Evolutionary conservation across 2,888 invertebrate genomes (phyloP).

Genomic region (Epirrhoe tristata): DNA sequence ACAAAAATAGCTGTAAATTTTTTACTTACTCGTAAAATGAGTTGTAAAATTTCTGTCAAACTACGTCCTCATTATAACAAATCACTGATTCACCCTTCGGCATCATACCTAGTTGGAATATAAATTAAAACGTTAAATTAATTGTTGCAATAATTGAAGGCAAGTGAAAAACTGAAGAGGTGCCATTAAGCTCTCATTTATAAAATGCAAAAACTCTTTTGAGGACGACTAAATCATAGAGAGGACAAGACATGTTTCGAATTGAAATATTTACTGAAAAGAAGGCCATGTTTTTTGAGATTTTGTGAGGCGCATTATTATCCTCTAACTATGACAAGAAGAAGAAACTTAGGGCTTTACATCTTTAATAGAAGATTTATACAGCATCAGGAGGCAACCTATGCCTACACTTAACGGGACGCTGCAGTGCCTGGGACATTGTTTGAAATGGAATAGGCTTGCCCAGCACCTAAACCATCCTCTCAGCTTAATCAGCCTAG

Average conservation of each 20-base stretch:
- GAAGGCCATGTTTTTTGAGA: neutral
- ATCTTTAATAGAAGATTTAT: too few relatives aligned
- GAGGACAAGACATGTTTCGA: slow-evolving; percentile 47
- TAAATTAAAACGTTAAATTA: slow-evolving; percentile 25
- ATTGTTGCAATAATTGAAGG: slow-evolving; percentile 40
- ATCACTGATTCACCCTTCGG: neutral
- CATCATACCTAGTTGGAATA: neutral
- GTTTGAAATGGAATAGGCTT: too few relatives aligned
- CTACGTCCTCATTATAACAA: neutral
- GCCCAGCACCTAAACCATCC: too few relatives aligned
- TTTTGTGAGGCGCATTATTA: too few relatives aligned
- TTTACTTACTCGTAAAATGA: neutral
- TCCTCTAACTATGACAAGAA: neutral
- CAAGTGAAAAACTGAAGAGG: slow-evolving; percentile 56
- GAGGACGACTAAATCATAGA: slow-evolving; percentile 42
- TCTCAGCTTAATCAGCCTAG: too few relatives aligned
- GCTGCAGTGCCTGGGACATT: too few relatives aligned
- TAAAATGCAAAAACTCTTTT: slow-evolving; percentile 64
- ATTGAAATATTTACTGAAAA: neutral
- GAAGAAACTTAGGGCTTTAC: too few relatives aligned
- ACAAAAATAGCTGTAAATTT: neutral
- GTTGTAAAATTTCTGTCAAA: neutral
- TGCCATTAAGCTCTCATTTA: slow-evolving; percentile 63
- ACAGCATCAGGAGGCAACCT: too few relatives aligned
- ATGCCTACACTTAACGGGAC: too few relatives aligned